Percentiles rank a stretch among this genome's conserved stretches.
These are phyloP conservation scores for Jacana jacana DNA, from an alignment of 2,113 vertebrate species.

Conservation along the genomic window DNA sequence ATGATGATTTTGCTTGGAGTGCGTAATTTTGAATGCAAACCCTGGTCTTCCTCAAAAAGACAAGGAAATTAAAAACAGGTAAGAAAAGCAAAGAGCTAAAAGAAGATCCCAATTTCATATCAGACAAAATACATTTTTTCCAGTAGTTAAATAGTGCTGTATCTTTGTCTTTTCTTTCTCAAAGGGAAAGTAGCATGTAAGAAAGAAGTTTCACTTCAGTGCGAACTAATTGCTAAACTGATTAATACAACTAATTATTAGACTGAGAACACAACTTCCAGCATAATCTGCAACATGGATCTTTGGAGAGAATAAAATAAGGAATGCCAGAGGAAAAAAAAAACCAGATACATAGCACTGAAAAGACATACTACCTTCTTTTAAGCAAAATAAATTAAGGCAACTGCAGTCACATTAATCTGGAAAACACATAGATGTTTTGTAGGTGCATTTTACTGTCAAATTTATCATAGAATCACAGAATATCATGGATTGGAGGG, in stretches of 20 bases:
- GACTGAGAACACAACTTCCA: neutral
- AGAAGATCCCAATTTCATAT: neutral
- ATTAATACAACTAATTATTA: neutral
- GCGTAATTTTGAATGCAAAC: neutral
- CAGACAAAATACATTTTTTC: neutral
- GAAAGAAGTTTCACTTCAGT: neutral
- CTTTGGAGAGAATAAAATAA: neutral
- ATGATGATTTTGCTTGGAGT: neutral
- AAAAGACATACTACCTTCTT: neutral
- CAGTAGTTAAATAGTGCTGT: neutral
- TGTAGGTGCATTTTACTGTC: neutral
- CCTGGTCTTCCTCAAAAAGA: neutral
- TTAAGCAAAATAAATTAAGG: neutral
- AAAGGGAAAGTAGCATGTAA: neutral
- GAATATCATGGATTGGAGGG: no score
- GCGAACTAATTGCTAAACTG: neutral
- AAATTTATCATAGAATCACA: no score
- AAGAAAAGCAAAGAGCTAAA: neutral
- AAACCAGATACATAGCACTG: neutral
- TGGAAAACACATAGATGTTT: neutral
- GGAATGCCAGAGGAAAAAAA: neutral
- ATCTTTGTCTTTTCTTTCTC: neutral
- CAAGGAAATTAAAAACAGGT: neutral
- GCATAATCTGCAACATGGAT: neutral
- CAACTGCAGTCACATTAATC: neutral